These are phyloP conservation scores for Eupithecia subfuscata DNA, from an alignment of 2,888 invertebrate species.

Conservation along the genomic window DNA sequence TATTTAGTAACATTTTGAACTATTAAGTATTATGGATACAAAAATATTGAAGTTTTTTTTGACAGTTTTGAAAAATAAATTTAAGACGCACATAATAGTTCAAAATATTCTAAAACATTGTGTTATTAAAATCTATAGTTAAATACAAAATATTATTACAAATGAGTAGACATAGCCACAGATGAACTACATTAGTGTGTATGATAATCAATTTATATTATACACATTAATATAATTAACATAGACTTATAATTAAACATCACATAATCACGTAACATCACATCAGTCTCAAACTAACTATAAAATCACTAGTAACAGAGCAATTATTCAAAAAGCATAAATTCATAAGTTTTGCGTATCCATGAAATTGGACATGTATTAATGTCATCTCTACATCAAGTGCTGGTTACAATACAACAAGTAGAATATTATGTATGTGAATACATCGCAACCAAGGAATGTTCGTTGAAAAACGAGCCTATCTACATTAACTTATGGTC, in stretches of 20 bases:
- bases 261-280: constrained; percentile 62
- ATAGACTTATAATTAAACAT: constrained; percentile 44
- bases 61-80: constrained; percentile 29
- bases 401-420: constrained; percentile 14
- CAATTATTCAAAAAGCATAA: constrained; percentile 21
- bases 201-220: background rate
- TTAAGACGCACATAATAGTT: constrained; percentile 32
- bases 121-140: constrained; percentile 46
- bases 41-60: constrained; percentile 22
- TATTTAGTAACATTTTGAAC: constrained; percentile 34
- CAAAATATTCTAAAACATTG: constrained; percentile 38
- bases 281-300: constrained; percentile 69
- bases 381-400: background rate
- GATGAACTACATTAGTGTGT: constrained; percentile 1
- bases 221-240: background rate
- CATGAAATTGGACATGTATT: background rate
- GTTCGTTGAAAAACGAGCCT: constrained; percentile 11
- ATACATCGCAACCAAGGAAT: constrained; percentile 17
- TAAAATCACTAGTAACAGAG: constrained; percentile 38
- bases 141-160: constrained; percentile 58
- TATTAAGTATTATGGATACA: constrained; percentile 24
- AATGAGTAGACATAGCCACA: constrained; percentile 66
- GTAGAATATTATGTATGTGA: background rate
- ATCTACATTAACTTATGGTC: constrained; percentile 6
- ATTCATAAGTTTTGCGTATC: constrained; percentile 19